Evolutionary conservation across 2,797 vertebrate species (phyloP), one percentile per base, ranked within the genome.

Genomic region (Paratrypauchen microcephalus): DNA sequence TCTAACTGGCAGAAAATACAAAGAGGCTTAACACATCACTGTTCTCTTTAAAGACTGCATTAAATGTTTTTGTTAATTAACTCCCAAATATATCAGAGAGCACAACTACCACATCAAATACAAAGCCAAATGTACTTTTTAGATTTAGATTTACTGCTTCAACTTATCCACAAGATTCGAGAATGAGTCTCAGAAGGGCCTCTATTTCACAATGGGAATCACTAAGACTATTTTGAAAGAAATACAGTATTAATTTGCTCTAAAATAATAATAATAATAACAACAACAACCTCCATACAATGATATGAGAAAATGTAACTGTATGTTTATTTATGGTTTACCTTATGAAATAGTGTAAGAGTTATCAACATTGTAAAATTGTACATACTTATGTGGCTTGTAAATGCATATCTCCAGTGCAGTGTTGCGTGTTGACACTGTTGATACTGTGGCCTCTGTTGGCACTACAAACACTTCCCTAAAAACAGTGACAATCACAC

Each of bases 1-100:
- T 82, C 60, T 76, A 63, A 77, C 85, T 85, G 71, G 80, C 80
- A 84, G 82, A 74, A 77, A 78, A 74, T 91, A 86, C 85, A 75
- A 76, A 73, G 81, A 83, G 79, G 84, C 66, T 78, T 82, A 86
- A 84, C 83, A 86, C 59, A 41, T 61, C 58, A 36, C 15, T 16
- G 84, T 74, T 85, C 86, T 61, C 41, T 23, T 75, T 71, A 69
- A 70, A 69, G 64, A 72, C 71, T 39, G 28, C 70, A 73, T 57
- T 78, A n/a, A n/a, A n/a, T 78, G 82, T 23, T 57, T 57, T 57
- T 57, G 55, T 28, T 57, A 57, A 57, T 57, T 26, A 57, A 57
- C 55, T 16, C 24, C 55, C 26, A 28, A 24, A 24, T 57, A 24
- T 57, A 57, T 57, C 55, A 57, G 16, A 57, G 12, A 57, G 55